Evolutionary conservation across 2,888 invertebrate genomes (phyloP).

Genomic region (Agelastica alni): DNA sequence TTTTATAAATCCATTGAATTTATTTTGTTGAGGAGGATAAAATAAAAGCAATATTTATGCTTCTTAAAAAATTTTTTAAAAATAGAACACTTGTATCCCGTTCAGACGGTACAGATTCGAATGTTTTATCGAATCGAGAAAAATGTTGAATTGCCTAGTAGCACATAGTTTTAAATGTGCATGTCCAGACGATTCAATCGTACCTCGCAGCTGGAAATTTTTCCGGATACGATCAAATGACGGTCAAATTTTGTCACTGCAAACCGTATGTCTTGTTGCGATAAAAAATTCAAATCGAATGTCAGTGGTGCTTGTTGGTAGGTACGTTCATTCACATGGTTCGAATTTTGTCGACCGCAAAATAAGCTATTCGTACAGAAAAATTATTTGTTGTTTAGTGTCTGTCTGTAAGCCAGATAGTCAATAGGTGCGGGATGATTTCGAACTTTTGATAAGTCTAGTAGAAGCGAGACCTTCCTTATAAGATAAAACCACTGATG

Average conservation of each 20-base stretch:
- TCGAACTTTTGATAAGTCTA: background rate
- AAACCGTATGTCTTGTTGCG: background rate
- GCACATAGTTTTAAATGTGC: background rate
- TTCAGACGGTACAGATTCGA: background rate
- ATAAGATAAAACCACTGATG: conserved; percentile 11
- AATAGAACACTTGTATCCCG: background rate
- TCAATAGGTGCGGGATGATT: background rate
- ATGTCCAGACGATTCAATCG: background rate
- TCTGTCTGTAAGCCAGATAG: background rate
- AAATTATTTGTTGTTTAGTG: background rate
- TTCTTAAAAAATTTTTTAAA: no score
- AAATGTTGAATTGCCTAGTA: background rate
- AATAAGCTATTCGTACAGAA: background rate
- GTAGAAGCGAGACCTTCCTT: conserved; percentile 8
- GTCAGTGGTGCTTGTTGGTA: conserved; percentile 3
- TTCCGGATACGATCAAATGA: background rate
- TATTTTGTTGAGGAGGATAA: no score
- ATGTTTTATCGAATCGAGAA: background rate
- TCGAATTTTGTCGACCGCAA: background rate
- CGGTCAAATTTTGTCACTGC: background rate
- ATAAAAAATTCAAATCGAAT: background rate
- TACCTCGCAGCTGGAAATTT: background rate
- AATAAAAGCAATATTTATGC: no score
- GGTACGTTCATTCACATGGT: conserved; percentile 3
- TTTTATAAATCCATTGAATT: no score